phyloP scores from a whole-genome alignment of 2,113 vertebrate genomes.

The Colius striatus region DNA sequence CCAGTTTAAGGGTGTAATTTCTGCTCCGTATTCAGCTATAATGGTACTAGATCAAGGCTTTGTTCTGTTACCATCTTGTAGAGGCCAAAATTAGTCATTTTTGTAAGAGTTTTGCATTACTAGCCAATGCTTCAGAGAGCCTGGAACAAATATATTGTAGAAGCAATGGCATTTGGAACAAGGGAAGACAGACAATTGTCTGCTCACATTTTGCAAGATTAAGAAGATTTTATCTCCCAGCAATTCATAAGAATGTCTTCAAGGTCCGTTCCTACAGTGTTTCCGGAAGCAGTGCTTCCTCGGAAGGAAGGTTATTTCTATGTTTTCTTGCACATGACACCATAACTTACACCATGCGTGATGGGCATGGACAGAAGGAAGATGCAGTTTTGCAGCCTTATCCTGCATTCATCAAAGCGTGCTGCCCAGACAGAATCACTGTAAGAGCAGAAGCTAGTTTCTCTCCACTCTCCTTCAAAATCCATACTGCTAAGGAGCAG shows the following conservation, averaged over 20 bases:
- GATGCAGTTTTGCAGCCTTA: not conserved
- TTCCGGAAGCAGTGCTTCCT: not conserved
- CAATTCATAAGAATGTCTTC: not conserved
- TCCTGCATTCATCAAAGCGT: not conserved
- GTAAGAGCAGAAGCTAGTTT: not conserved
- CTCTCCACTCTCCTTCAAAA: not conserved
- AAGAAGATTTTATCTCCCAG: constrained; percentile 34
- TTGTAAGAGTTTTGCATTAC: not conserved
- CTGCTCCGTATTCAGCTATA: not conserved
- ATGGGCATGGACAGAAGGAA: not conserved
- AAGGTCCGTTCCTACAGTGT: not conserved
- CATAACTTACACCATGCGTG: not conserved
- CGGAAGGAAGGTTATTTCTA: not conserved
- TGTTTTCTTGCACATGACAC: not conserved
- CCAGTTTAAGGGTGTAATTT: not conserved
- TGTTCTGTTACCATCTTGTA: not conserved
- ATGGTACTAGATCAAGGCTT: not conserved
- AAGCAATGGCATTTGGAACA: constrained; percentile 12
- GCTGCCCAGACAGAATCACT: not conserved
- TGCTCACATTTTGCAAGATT: constrained; percentile 13
- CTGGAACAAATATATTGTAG: not conserved
- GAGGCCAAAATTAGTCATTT: not conserved
- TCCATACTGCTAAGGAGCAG: not conserved
- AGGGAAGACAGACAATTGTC: constrained; percentile 26
- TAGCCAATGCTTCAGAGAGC: not conserved